Evolutionary conservation across 2,888 invertebrate genomes (phyloP), one percentile per base, ranked within the genome.

Genomic region (Lycophotia porphyrea): DNA sequence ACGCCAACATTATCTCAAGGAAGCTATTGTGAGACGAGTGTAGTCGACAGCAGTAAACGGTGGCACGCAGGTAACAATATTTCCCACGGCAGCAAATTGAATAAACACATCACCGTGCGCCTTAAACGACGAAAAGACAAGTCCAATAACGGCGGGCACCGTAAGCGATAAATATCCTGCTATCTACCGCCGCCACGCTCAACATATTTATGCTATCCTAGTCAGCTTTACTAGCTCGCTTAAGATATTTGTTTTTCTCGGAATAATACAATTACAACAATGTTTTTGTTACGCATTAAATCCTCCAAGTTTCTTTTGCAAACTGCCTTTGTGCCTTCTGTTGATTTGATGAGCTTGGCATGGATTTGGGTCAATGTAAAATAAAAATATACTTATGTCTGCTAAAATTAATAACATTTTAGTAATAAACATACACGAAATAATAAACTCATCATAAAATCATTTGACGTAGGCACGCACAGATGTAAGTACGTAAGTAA

Each of bases 81-180:
- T 95, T 94, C 92, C 91, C 90, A 89, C 91, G 92, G 89, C 91
- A 93, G 91, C 93, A 96, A 96, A 96, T 96, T 95, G 94, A 96
- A 96, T 96, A 95, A 95, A 95, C 95, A 95, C 95, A 94, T 96
- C 95, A 94, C 90, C 92, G 92, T 92, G 90, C 91, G 91, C 93
- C 94, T 94, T 94, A 94, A 95, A 95, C 94, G 95, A 91, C 92
- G 93, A 94, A 94, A 94, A 96, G 95, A 94, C 95, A 95, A 94
- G 92, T 93, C 94, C 95, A 95, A 96, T 95, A 95, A 93, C 91
- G 93, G 88, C 89, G 91, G 89, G 91, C 88, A 91, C 91, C 88
- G 89, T 87, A 88, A 89, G 90, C 93, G 92, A 94, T 95, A 96
- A 95, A 95, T 95, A 95, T 95, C 93, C 94, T 84, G 88, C 90